phyloP scores from a whole-genome alignment of 2,888 invertebrate genomes.

The Chrysotoxum bicinctum region DNA sequence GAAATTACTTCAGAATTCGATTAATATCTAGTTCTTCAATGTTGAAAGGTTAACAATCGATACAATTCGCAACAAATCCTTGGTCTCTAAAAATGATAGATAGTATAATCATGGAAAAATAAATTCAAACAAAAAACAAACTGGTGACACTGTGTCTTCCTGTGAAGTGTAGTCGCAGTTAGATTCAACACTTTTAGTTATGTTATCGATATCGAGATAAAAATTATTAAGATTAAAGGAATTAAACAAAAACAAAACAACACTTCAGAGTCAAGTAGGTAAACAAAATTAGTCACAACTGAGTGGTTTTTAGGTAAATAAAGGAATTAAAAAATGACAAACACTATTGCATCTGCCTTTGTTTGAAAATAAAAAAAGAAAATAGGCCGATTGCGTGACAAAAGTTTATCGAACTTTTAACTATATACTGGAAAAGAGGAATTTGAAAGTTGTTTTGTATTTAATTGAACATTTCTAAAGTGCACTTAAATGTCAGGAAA shows the following conservation, averaged over 20 bases:
- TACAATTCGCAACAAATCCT: neutral
- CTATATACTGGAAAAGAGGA: neutral
- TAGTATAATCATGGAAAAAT: neutral
- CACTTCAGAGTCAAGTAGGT: neutral
- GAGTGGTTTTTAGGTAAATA: slow-evolving; percentile 1
- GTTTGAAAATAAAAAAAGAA: slow-evolving; percentile 1
- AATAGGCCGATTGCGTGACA: slow-evolving; percentile 12
- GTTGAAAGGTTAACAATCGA: neutral
- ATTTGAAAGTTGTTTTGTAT: neutral
- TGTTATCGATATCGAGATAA: slow-evolving; percentile 13
- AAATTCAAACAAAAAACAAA: neutral
- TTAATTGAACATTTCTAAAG: neutral
- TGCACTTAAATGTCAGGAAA: neutral
- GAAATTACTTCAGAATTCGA: too few species aligned
- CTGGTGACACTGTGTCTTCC: neutral
- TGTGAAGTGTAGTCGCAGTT: neutral
- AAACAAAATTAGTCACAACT: slow-evolving; percentile 21
- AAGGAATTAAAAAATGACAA: neutral
- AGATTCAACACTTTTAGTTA: neutral
- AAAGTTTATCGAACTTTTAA: slow-evolving; percentile 12
- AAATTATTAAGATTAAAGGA: neutral
- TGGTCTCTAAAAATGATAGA: neutral
- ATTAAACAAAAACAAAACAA: neutral
- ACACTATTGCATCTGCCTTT: neutral
- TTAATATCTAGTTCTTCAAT: neutral